phyloP scores from a whole-genome alignment of 2,113 vertebrate genomes.

The Antigone vipio region DNA sequence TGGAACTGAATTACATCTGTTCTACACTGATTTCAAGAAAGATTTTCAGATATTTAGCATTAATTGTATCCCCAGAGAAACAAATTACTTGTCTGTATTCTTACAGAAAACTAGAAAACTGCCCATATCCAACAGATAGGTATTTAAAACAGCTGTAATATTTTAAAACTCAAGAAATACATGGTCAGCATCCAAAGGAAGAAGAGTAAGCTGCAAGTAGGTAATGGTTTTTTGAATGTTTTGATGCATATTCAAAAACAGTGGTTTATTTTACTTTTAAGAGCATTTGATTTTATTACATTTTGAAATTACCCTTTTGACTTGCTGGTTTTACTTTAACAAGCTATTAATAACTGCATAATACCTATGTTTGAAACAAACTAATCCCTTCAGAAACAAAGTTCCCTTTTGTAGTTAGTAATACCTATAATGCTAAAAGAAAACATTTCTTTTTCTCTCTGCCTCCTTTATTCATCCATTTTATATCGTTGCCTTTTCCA shows the following conservation, averaged over 20 bases:
- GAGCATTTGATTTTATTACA: neutral
- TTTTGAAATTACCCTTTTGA: neutral
- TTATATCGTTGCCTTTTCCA: neutral
- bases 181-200: neutral
- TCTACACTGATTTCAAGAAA: neutral
- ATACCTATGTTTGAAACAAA: neutral
- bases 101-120: neutral
- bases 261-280: neutral
- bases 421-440: neutral
- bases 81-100: neutral
- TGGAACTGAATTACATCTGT: neutral
- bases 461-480: neutral
- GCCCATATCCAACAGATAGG: accelerated
- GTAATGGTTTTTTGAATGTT: neutral
- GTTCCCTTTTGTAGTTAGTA: neutral
- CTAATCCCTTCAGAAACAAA: neutral
- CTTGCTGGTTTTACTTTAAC: neutral
- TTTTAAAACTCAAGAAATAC: neutral
- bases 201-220: neutral
- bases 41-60: neutral
- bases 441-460: neutral
- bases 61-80: neutral
- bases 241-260: neutral
- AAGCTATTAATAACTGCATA: neutral
- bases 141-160: neutral